phyloP scores from a whole-genome alignment of 2,113 vertebrate genomes.

The Etia nguti region DNA sequence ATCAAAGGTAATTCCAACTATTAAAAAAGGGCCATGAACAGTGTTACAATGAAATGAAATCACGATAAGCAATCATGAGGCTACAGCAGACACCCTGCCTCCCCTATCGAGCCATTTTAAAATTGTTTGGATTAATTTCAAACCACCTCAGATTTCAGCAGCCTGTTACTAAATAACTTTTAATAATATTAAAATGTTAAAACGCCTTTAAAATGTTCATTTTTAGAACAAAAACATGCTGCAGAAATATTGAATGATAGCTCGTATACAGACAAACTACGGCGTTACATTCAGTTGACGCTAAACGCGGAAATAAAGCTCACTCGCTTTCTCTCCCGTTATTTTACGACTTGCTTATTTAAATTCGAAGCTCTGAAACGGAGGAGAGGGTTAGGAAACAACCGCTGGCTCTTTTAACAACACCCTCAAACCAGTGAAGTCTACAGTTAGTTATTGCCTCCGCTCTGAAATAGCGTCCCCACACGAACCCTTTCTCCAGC shows the following conservation, averaged over 20 bases:
- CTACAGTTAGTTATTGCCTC: background rate
- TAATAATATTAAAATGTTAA: background rate
- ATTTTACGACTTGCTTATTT: background rate
- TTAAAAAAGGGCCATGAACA: accelerated
- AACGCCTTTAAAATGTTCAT: accelerated
- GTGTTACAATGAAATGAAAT: background rate
- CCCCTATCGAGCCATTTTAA: accelerated
- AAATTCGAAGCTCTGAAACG: background rate
- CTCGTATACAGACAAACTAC: background rate
- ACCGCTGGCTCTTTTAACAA: background rate
- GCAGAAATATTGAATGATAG: accelerated
- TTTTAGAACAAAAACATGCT: accelerated
- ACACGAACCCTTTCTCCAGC: background rate
- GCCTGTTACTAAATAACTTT: background rate
- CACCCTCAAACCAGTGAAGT: background rate
- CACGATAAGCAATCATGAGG: background rate
- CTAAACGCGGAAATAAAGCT: background rate
- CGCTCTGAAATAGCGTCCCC: background rate
- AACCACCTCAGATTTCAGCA: background rate
- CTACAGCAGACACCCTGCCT: background rate
- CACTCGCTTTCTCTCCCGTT: background rate
- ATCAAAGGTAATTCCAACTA: background rate
- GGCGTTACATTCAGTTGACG: background rate
- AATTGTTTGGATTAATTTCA: background rate
- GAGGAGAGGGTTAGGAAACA: background rate